These are phyloP conservation scores for Pardosa pseudoannulata DNA, from an alignment of 2,888 invertebrate genomes.

Conservation along the genomic window DNA sequence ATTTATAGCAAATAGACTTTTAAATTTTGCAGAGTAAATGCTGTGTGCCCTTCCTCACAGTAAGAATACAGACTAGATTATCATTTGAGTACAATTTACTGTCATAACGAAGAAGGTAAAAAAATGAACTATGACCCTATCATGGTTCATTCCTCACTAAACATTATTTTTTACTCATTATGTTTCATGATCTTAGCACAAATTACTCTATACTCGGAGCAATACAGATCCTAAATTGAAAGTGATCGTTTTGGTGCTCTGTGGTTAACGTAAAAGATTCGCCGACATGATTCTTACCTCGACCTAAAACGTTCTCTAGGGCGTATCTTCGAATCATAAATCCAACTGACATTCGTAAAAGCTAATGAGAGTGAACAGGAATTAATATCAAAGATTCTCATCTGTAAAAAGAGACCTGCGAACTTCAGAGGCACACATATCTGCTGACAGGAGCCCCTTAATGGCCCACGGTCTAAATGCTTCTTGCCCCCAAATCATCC, in stretches of 20 bases:
- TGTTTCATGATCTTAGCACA: too few species aligned
- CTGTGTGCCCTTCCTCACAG: too few species aligned
- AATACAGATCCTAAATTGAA: not conserved
- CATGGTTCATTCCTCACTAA: too few species aligned
- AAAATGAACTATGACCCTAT: too few species aligned
- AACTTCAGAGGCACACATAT: not conserved
- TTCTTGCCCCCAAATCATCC: not conserved
- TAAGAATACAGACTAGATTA: too few species aligned
- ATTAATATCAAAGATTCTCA: not conserved
- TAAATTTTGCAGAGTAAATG: too few species aligned
- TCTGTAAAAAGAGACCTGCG: not conserved
- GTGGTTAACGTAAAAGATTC: not conserved
- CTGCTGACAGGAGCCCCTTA: not conserved
- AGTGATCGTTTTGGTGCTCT: not conserved
- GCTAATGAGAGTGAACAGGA: not conserved
- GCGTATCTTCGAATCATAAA: not conserved
- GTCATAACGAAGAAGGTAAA: too few species aligned
- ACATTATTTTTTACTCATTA: too few species aligned
- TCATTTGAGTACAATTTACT: too few species aligned
- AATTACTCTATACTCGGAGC: too few species aligned
- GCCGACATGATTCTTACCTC: not conserved
- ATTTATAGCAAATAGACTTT: too few species aligned
- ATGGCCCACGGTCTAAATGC: not conserved
- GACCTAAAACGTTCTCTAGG: not conserved
- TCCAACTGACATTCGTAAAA: not conserved